These are phyloP conservation scores for Dinoponera quadriceps DNA, from an alignment of 1,140 invertebrate species.

Conservation along the genomic window DNA sequence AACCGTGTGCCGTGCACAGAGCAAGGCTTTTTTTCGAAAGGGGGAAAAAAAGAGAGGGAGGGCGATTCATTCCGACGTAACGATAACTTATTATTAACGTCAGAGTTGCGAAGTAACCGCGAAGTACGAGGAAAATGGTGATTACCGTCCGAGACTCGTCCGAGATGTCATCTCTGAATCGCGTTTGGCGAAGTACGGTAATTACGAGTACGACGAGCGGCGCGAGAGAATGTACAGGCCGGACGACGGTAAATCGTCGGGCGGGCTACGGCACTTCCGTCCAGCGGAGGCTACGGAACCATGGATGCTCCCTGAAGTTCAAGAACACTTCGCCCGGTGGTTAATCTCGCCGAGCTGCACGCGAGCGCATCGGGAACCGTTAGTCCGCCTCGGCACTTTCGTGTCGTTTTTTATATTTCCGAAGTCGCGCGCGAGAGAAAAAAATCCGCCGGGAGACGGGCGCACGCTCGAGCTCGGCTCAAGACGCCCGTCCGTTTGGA, in stretches of 20 bases:
- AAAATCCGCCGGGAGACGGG: no score
- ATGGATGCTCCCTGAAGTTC: conserved; percentile 82
- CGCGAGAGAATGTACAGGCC: conserved; percentile 76
- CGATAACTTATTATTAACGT: conserved; percentile 43
- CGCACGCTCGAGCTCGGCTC: background rate
- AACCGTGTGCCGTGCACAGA: no score
- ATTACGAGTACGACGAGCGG: conserved; percentile 81
- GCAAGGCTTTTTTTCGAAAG: no score
- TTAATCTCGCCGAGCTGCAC: conserved; percentile 63
- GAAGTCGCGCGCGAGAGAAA: background rate
- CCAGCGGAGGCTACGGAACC: conserved; percentile 68
- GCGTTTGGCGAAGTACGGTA: conserved; percentile 79
- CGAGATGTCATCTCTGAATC: conserved; percentile 81
- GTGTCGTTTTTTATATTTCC: conserved; percentile 5
- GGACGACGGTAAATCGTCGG: conserved; percentile 52
- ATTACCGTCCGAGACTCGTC: conserved; percentile 70
- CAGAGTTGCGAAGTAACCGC: conserved; percentile 78
- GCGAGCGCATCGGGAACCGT: conserved; percentile 58
- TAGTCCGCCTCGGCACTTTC: conserved; percentile 43
- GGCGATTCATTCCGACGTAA: conserved; percentile 26
- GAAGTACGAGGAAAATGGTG: conserved; percentile 70
- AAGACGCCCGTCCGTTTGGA: background rate
- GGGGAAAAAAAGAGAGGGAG: background rate
- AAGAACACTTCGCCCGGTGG: conserved; percentile 78
- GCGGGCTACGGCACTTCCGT: conserved; percentile 35